phyloP scores from a whole-genome alignment of 2,888 invertebrate species.

The Catonia carolina region DNA sequence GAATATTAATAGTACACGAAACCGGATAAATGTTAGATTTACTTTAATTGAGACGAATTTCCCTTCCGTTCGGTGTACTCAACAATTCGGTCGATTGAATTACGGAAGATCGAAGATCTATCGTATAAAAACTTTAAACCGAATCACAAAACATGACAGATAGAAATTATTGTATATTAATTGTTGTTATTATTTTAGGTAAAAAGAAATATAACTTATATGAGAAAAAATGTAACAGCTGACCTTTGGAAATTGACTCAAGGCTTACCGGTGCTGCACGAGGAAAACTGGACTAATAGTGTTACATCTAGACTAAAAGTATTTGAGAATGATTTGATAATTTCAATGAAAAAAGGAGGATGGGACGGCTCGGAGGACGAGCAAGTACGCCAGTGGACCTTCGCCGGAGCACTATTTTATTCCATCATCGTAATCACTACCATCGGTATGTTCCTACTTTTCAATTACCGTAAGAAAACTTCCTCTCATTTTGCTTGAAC shows the following conservation, averaged over 20 bases:
- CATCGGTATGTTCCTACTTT: constrained; percentile 73
- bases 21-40: too few relatives aligned
- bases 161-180: too few relatives aligned
- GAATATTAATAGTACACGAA: too few relatives aligned
- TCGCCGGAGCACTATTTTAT: constrained; percentile 85
- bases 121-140: too few relatives aligned
- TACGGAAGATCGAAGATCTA: too few relatives aligned
- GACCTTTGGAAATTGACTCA: constrained; percentile 70
- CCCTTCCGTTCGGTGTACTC: too few relatives aligned
- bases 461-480: too few relatives aligned
- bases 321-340: constrained; percentile 65
- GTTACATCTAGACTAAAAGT: constrained; percentile 48
- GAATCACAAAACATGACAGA: too few relatives aligned
- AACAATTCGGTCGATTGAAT: too few relatives aligned
- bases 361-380: constrained; percentile 71
- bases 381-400: constrained; percentile 67
- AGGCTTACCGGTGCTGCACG: constrained; percentile 55
- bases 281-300: constrained; percentile 71
- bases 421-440: constrained; percentile 95
- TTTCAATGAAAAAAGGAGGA: constrained; percentile 79
- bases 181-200: constrained; percentile 57
- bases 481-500: too few relatives aligned
- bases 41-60: too few relatives aligned
- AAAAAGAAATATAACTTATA: constrained; percentile 63
- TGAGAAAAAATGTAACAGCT: constrained; percentile 68